These are phyloP conservation scores for Umimayanthus kanabou DNA, from an alignment of 92 coral and sea anemone species.

Conservation along the genomic window DNA sequence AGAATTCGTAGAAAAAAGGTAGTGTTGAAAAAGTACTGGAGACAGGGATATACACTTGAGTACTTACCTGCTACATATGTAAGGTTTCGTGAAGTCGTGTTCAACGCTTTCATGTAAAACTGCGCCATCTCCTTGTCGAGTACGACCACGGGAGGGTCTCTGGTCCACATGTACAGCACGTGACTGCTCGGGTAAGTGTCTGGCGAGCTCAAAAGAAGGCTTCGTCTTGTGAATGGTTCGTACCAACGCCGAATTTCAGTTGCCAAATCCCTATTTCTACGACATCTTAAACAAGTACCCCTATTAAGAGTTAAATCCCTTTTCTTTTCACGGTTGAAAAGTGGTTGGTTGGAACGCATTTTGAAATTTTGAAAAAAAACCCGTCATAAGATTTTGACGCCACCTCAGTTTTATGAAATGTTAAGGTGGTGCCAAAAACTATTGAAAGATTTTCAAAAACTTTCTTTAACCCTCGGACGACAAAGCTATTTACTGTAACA, in stretches of 20 bases:
- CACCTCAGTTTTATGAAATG: no score
- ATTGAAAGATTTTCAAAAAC: no score
- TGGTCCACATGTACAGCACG: slow-evolving; percentile 53
- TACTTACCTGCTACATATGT: slow-evolving; percentile 68
- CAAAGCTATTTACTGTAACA: no score
- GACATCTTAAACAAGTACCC: neutral
- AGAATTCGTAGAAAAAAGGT: no score
- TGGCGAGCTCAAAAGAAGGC: slow-evolving; percentile 13
- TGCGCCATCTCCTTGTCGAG: slow-evolving; percentile 80
- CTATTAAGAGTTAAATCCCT: no score
- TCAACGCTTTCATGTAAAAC: slow-evolving; percentile 64
- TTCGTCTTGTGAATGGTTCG: neutral
- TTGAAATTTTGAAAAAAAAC: neutral
- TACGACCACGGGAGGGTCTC: slow-evolving; percentile 55
- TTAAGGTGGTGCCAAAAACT: no score
- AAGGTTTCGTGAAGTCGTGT: slow-evolving; percentile 35
- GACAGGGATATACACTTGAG: neutral
- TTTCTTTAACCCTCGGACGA: no score
- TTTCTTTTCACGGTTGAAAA: no score
- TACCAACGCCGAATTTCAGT: no score
- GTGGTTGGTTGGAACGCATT: no score
- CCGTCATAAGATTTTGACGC: no score
- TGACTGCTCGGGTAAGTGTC: slow-evolving; percentile 73
- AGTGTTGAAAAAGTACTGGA: neutral
- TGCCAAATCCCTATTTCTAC: neutral